A percentile compares a stretch with the other conserved stretches of the same genome.
These are phyloP conservation scores for Eurypyga helias DNA, from an alignment of 2,113 vertebrate species.

Conservation along the genomic window DNA sequence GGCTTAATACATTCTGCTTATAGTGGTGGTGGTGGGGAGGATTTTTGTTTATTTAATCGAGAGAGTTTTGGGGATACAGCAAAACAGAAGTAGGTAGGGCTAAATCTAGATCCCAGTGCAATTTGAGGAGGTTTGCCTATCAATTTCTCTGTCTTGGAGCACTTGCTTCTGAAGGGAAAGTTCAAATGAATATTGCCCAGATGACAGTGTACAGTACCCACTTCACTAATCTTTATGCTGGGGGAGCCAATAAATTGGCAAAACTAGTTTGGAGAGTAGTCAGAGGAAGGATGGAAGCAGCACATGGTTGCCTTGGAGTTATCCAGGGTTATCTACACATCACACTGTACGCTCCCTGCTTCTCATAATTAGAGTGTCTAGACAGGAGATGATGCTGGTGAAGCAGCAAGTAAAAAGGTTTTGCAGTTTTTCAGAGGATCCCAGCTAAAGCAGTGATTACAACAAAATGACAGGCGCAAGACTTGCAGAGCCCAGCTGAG, in stretches of 20 bases:
- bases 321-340: slow-evolving; percentile 59
- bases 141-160: neutral
- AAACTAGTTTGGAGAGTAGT: neutral
- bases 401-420: slow-evolving; percentile 70
- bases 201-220: neutral
- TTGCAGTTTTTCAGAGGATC: slow-evolving; percentile 66
- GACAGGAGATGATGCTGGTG: slow-evolving; percentile 76
- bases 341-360: slow-evolving; percentile 53
- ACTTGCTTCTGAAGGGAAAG: neutral
- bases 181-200: neutral
- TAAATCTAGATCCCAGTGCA: neutral
- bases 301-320: slow-evolving; percentile 13
- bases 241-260: slow-evolving; percentile 1
- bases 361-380: slow-evolving; percentile 79
- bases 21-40: neutral
- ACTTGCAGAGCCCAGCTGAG: slow-evolving; percentile 43
- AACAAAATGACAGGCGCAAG: slow-evolving; percentile 44
- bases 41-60: neutral
- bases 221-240: neutral
- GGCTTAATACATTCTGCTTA: neutral
- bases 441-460: slow-evolving; percentile 68
- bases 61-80: neutral
- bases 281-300: neutral
- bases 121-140: neutral
- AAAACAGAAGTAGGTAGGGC: neutral